Evolutionary conservation across 2,888 invertebrate species (phyloP), one percentile per base, ranked within the genome.

Genomic region (Galerucella nymphaeae): DNA sequence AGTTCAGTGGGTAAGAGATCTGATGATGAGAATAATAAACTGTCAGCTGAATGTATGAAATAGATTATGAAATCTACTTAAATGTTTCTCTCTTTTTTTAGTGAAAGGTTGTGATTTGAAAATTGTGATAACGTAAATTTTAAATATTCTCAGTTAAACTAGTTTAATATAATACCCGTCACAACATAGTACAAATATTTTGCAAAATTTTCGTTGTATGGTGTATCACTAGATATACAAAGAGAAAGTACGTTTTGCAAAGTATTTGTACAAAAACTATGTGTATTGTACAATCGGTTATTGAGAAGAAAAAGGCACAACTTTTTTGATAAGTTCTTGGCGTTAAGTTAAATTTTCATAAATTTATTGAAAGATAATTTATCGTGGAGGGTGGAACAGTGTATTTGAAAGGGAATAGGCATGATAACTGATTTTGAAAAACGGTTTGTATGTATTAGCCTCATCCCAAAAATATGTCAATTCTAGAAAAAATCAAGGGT

Each of bases 111-210:
- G n/a, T 23, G 8, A 11, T 59, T 59, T 30, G n/a, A 30, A 59
- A 59, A 14, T 59, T 59, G 61, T 38, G 42, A 41, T 38, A 63
- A 57, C n/a, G 23, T 38, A n/a, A 64, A 45, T 45, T 63, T 62
- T 30, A 30, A 42, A 70, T 30, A 57, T 18, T n/a, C 30, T 41
- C 55, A 70, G 42, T 75, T 75, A 75, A 67, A 78, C 72, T 75
- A 84, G 79, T 82, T 81, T 84, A 84, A 80, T 82, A 83, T 85
- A 86, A 86, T 86, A 86, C 86, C 86, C 86, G 86, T 86, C 80
- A 85, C 70, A 71, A 79, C 77, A 78, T 78, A 81, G 78, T 79
- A 72, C 76, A 69, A 70, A 72, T 73, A 75, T 74, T 76, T 74
- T 75, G 75, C 76, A 72, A 68, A 76, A 70, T 53, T 53, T 77